Evolutionary conservation across 2,797 vertebrate species (phyloP), one percentile per base, ranked within the genome.

Genomic region (Limnodromus scolopaceus): DNA sequence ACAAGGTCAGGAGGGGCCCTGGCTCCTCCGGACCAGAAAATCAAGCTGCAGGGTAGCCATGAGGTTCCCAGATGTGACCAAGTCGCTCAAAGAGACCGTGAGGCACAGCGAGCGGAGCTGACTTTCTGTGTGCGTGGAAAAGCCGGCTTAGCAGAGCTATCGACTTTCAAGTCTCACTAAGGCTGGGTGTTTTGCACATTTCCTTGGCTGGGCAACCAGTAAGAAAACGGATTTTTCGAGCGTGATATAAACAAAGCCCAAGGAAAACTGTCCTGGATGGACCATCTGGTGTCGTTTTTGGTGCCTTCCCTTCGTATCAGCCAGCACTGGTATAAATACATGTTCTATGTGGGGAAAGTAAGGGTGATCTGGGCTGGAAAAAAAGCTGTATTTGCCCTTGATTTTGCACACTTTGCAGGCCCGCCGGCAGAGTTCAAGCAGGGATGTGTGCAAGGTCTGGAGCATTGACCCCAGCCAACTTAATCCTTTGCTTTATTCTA

Each of bases 51-150:
- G 83, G 49, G 46, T 55, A 90, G 38, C 51, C 90, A 96, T 84
- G 85, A 96, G 94, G 89, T 77, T 86, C 49, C 93, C 92, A 96
- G 76, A 94, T 89, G 85, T 97, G 90, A 93, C 79, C 34, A 92
- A 95, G 65, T 84, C 80, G 49, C 77, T 90, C 32, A 61, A 46
- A 80, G 70, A 60, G 88, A 43, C 45, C 0, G 0, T 72, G 61
- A 92, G 87, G 85, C 48, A 78, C 65, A 80, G 32, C 23, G 64
- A 93, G 84, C 15, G 11, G 79, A 66, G 38, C 34, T 86, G 84
- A 61, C 57, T 74, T 70, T 87, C 54, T 3, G 2, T 61, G 30
- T 81, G 69, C 8, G 3, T 49, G 77, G 61, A 92, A 81, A 90
- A 88, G 11, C 17, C 0, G 1, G 49, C 23, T 78, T 51, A 90